Evolutionary conservation across 1,140 invertebrate genomes (phyloP), one percentile per base, ranked within the genome.

Genomic region (Hylaeus volcanicus): DNA sequence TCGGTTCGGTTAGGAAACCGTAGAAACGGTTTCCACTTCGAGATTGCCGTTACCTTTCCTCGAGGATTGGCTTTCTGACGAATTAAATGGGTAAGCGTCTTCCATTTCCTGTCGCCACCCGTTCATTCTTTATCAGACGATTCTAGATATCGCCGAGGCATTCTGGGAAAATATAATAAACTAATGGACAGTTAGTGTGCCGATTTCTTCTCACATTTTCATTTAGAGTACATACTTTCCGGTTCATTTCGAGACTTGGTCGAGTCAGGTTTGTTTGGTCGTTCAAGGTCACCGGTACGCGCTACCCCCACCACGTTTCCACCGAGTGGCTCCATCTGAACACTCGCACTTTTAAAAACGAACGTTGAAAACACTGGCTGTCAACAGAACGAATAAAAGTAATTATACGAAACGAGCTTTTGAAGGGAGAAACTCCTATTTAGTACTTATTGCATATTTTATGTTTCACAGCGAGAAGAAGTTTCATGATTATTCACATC

Each of bases 71-170:
- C 41, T 60, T 26, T 74, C 43, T 65, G 79, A 75, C 51, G 65
- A 69, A 80, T 75, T 64, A 75, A 15, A 80, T 75, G 48, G 55
- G 43, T 26, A 45, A 80, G 55, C 48, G 51, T 26, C 72, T 41
- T 68, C n/a, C 53, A 56, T 43, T 60, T 51, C 65, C 26, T 58
- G 64, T 60, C 41, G 41, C 41, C 48, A 66, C 39, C 14, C 41
- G 26, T 11, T 53, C 8, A 4, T 41, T 9, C 43, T n/a, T 75
- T 26, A 41, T 11, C 14, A 43, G 43, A 48, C 56, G 39, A 71
- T 58, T 15, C 3, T 41, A 39, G 15, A 11, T 43, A 15, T 43
- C 37, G n/a, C 37, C 8, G 8, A 41, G 26, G 39, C 58, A 39
- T 43, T 73, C 43, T 14, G 26, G 1, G 48, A 39, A 39, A 37